Percentiles rank a stretch among this genome's conserved stretches.
Evolutionary conservation across 2,888 invertebrate genomes (phyloP).

Genomic region (Trachelus stipa): DNA sequence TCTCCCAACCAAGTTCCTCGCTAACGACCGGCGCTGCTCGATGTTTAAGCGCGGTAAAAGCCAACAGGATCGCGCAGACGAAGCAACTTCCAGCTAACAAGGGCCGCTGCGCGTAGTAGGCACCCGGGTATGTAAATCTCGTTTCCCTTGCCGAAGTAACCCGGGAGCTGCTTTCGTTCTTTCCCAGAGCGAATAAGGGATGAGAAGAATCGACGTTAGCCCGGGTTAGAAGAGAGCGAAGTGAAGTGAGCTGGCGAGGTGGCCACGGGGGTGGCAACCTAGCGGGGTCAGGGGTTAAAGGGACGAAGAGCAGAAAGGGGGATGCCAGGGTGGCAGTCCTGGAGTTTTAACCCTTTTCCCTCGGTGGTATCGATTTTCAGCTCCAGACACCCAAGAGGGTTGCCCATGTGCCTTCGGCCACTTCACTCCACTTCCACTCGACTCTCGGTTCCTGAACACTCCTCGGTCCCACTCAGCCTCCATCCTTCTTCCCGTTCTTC

Average conservation of each 20-base stretch:
- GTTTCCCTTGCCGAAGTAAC: constrained; percentile 25
- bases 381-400: constrained; percentile 50
- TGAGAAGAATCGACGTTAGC: constrained; percentile 10
- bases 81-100: constrained; percentile 61
- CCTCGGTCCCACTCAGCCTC: constrained; percentile 36
- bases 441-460: constrained; percentile 44
- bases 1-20: not conserved
- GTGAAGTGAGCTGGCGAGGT: constrained; percentile 20
- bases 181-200: too few relatives aligned
- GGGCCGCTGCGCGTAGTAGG: constrained; percentile 38
- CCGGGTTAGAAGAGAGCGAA: constrained; percentile 20
- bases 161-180: too few relatives aligned
- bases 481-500: constrained; percentile 16
- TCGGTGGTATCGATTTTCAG: constrained; percentile 62
- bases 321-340: not conserved
- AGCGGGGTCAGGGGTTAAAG: too few relatives aligned
- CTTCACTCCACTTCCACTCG: constrained; percentile 56
- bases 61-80: constrained; percentile 53
- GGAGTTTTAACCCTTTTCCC: constrained; percentile 63
- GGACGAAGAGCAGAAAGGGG: too few relatives aligned
- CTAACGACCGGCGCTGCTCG: constrained; percentile 36
- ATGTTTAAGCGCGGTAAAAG: constrained; percentile 54
- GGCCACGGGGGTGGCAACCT: not conserved
- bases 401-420: constrained; percentile 57
- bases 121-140: constrained; percentile 41